These are phyloP conservation scores for Phenganax stokvisi DNA, from an alignment of 92 coral and sea anemone genomes.

Conservation along the genomic window DNA sequence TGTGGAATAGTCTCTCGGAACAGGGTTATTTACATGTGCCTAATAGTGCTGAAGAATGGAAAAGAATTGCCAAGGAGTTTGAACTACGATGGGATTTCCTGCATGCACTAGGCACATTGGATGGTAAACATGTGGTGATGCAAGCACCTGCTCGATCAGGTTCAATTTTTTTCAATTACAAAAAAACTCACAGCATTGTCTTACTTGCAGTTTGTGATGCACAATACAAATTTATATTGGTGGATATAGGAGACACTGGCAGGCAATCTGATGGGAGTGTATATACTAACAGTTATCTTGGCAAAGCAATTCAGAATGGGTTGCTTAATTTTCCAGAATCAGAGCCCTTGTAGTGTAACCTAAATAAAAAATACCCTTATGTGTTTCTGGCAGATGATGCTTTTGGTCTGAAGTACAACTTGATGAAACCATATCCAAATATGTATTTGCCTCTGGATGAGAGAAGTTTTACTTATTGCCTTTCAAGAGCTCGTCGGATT, in stretches of 20 bases:
- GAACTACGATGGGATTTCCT: not conserved
- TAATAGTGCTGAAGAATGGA: not conserved
- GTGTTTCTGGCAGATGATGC: conserved; percentile 41
- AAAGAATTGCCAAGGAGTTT: not conserved
- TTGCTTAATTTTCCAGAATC: conserved; percentile 41
- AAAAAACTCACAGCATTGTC: conserved; percentile 16
- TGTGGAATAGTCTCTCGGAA: not conserved
- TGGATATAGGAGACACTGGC: conserved; percentile 27
- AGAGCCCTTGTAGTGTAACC: conserved; percentile 41
- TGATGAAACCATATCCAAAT: conserved; percentile 29
- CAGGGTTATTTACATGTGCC: not conserved
- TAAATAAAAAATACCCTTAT: conserved; percentile 44
- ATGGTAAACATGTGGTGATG: conserved; percentile 5
- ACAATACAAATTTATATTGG: not conserved
- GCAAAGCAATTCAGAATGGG: conserved; percentile 37
- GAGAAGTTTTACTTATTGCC: conserved; percentile 19
- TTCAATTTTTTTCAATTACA: conserved; percentile 10
- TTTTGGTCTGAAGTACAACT: conserved; percentile 16
- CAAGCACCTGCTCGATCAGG: conserved; percentile 2
- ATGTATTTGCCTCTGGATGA: not conserved
- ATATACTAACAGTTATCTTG: conserved; percentile 43
- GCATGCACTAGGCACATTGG: conserved; percentile 1
- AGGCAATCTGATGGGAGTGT: conserved; percentile 43
- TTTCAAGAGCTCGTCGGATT: conserved; percentile 23
- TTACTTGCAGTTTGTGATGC: conserved; percentile 30